A percentile compares a stretch with the other conserved stretches of the same genome.
These are phyloP conservation scores for Andrena cerasifolii DNA, from an alignment of 1,140 invertebrate genomes.

Conservation along the genomic window DNA sequence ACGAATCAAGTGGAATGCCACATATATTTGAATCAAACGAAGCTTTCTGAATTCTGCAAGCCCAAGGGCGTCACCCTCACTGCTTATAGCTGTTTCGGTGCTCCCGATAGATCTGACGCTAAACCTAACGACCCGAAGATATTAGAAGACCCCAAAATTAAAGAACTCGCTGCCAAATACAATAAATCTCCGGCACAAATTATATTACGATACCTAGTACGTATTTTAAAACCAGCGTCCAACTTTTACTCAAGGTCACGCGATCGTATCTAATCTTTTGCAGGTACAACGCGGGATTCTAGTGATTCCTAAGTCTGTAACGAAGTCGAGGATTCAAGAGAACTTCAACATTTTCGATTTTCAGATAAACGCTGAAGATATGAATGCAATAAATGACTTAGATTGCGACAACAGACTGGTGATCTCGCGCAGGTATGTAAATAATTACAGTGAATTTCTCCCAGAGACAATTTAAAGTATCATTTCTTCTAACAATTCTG, in stretches of 20 bases:
- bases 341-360: conserved; percentile 19
- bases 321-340: conserved; percentile 2
- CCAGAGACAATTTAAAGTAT: background rate
- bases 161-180: conserved; percentile 85
- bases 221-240: background rate
- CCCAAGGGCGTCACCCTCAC: conserved; percentile 84
- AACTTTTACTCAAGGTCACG: background rate
- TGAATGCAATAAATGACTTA: background rate
- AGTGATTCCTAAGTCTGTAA: conserved; percentile 16
- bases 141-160: conserved; percentile 85
- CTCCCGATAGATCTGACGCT: conserved; percentile 85
- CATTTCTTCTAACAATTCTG: background rate
- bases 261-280: background rate
- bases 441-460: background rate
- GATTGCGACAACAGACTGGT: background rate
- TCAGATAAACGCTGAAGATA: background rate
- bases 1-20: conserved; percentile 91
- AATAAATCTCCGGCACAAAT: conserved; percentile 88
- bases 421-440: background rate
- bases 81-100: conserved; percentile 87
- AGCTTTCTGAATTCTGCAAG: conserved; percentile 86
- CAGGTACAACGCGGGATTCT: conserved; percentile 5
- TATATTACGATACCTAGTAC: conserved; percentile 80
- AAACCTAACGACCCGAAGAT: conserved; percentile 86
- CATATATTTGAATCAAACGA: conserved; percentile 86